These are phyloP conservation scores for Xanthorhoe designata DNA, from an alignment of 2,888 invertebrate species.

Conservation along the genomic window DNA sequence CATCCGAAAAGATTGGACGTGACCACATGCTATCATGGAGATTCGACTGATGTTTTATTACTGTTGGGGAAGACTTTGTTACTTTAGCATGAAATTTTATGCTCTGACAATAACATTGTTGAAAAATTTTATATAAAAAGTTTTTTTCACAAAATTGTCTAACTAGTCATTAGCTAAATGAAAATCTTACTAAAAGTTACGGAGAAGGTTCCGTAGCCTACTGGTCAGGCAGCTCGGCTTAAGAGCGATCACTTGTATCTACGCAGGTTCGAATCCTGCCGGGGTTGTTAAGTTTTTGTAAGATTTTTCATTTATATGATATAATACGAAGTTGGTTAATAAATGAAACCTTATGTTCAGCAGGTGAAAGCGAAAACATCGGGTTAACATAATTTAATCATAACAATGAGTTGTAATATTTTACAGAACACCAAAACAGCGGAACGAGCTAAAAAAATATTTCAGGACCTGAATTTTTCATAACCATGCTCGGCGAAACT, in stretches of 20 bases:
- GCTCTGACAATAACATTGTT: background rate
- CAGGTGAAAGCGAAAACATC: constrained; percentile 21
- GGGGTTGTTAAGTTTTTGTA: too few relatives aligned
- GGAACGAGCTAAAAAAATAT: constrained; percentile 27
- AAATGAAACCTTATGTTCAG: constrained; percentile 13
- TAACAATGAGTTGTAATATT: constrained; percentile 30
- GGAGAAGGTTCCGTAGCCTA: too few relatives aligned
- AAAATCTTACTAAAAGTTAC: too few relatives aligned
- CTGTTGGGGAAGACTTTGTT: constrained; percentile 50
- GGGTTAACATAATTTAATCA: constrained; percentile 25
- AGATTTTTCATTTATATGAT: too few relatives aligned
- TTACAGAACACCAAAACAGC: constrained; percentile 17
- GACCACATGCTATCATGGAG: constrained; percentile 64
- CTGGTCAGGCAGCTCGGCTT: too few relatives aligned
- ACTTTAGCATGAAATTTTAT: constrained; percentile 5
- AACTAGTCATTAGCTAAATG: too few relatives aligned
- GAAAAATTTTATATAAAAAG: too few relatives aligned
- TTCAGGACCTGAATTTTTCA: constrained; percentile 36
- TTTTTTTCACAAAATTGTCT: background rate
- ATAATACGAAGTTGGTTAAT: constrained; percentile 4
- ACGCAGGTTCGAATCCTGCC: too few relatives aligned
- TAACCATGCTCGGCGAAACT: constrained; percentile 23
- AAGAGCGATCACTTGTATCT: too few relatives aligned
- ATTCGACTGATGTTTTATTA: constrained; percentile 46
- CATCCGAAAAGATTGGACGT: constrained; percentile 79